Evolutionary conservation across 1,140 invertebrate species (phyloP).

Genomic region (Hypothenemus hampei): DNA sequence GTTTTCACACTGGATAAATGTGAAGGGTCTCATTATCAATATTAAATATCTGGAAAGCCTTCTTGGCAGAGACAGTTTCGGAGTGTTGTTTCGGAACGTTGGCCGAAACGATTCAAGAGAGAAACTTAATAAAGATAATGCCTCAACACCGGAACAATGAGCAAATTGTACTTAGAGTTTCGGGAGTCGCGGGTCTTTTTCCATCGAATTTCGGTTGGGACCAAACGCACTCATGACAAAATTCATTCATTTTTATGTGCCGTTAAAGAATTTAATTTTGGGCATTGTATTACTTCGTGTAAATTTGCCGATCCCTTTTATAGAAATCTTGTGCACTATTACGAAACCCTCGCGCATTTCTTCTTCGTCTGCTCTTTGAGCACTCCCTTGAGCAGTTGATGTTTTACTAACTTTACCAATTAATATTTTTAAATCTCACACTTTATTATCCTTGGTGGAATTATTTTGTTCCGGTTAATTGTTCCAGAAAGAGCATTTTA

Average conservation of each 20-base stretch:
- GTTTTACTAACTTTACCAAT: constrained; percentile 41
- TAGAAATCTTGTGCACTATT: constrained; percentile 17
- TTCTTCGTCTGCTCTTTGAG: constrained; percentile 33
- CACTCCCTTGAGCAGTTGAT: constrained; percentile 37
- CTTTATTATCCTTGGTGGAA: constrained; percentile 36
- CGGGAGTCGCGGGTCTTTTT: too few relatives aligned
- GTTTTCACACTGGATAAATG: constrained; percentile 28
- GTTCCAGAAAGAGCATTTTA: constrained; percentile 24
- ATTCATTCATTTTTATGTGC: too few relatives aligned
- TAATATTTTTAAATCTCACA: constrained; percentile 42
- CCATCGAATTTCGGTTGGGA: too few relatives aligned
- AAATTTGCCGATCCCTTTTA: constrained; percentile 9
- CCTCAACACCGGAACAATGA: constrained; percentile 40
- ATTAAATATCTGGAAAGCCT: constrained; percentile 41
- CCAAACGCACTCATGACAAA: too few relatives aligned
- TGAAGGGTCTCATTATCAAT: constrained; percentile 42
- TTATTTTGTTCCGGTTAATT: constrained; percentile 34
- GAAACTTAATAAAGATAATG: constrained; percentile 45
- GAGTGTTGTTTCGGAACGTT: constrained; percentile 34
- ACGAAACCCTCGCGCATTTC: constrained; percentile 23
- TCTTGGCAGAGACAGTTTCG: constrained; percentile 39
- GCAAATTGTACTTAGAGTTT: constrained; percentile 43
- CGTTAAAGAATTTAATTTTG: too few relatives aligned
- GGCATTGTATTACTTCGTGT: constrained; percentile 2
- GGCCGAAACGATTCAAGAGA: constrained; percentile 31